Evolutionary conservation across 2,797 vertebrate genomes (phyloP).

Genomic region (Typhlichthys eigenmanni): DNA sequence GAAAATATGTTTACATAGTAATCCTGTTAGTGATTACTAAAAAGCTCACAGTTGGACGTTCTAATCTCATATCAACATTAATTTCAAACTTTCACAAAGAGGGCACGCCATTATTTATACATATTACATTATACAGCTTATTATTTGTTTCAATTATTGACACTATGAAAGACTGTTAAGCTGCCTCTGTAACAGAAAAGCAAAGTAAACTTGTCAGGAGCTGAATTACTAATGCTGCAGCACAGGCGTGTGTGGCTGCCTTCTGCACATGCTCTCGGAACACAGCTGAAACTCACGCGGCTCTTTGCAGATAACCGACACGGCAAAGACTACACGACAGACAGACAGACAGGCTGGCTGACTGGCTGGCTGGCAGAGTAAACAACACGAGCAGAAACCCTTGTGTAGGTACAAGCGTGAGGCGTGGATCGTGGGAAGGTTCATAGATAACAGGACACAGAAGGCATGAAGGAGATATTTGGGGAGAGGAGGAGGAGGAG

Average conservation of each 20-base stretch:
- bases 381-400: too few relatives aligned
- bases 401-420: too few relatives aligned
- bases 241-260: constrained; percentile 8
- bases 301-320: constrained; percentile 27
- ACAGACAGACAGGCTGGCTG: too few relatives aligned
- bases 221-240: constrained; percentile 17
- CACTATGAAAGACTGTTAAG: neutral
- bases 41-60: too few relatives aligned
- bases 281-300: constrained; percentile 53
- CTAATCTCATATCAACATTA: too few relatives aligned
- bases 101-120: too few relatives aligned
- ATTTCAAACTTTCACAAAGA: too few relatives aligned
- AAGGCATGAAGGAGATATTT: constrained; percentile 10
- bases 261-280: constrained; percentile 46
- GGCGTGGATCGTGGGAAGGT: neutral
- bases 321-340: constrained; percentile 13
- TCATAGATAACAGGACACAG: constrained; percentile 6
- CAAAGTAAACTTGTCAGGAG: constrained; percentile 13
- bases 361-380: neutral
- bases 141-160: neutral
- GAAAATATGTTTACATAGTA: too few relatives aligned
- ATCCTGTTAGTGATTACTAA: too few relatives aligned
- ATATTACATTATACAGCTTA: neutral
- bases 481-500: constrained; percentile 12
- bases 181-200: neutral